Conservation (phyloP, 2,113 vertebrate species). For the Ancistrus triradiatus region DNA sequence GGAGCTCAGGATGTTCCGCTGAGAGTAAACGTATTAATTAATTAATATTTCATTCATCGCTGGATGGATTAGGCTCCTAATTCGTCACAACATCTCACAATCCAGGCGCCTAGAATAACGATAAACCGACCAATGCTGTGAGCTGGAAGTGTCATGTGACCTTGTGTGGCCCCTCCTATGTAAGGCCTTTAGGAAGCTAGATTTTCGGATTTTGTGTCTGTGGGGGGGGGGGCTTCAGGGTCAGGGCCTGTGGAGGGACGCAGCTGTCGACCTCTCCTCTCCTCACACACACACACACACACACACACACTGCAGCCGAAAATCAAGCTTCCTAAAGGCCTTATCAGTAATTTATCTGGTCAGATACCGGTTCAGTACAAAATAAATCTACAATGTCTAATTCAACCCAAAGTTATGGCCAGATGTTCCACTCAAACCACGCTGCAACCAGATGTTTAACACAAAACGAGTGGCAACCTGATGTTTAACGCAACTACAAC, state of each 20-base stretch:
- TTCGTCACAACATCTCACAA: neutral
- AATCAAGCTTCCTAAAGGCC: no score
- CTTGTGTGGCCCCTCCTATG: slow-evolving; percentile 1
- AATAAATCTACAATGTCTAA: no score
- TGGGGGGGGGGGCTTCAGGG: slow-evolving; percentile 10
- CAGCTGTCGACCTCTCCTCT: slow-evolving; percentile 41
- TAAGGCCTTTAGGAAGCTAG: no score
- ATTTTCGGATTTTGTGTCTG: slow-evolving; percentile 3
- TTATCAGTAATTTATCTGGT: no score
- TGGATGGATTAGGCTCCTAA: neutral
- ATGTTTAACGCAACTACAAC: no score
- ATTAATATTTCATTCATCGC: slow-evolving; percentile 8
- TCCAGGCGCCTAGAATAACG: neutral
- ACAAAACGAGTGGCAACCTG: no score
- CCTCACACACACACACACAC: slow-evolving; percentile 17
- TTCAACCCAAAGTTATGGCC: no score
- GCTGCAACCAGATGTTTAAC: no score
- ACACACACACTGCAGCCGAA: neutral
- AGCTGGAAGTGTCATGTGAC: neutral
- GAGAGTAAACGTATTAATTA: neutral
- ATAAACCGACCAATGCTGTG: neutral
- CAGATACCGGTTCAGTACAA: no score
- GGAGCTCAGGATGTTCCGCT: neutral
- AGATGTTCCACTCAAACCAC: no score
- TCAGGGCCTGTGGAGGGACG: slow-evolving; percentile 40